Base-by-base conservation (phyloP, 2,888 invertebrate species). In the Drosophila aldrichi region DNA sequence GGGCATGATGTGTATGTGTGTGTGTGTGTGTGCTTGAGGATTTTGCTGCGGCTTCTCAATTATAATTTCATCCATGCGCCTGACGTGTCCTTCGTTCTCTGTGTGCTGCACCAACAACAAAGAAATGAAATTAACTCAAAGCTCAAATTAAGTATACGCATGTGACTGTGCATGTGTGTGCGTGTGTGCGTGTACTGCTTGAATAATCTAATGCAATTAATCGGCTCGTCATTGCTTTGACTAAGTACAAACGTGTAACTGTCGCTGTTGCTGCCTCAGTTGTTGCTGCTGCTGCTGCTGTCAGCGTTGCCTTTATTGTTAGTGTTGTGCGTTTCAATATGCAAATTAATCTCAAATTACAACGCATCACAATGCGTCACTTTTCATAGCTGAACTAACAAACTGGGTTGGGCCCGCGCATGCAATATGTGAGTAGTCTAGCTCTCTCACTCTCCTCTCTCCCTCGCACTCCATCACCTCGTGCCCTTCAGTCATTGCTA, bases 121-220 rank as follows among this genome's bases (percentile, higher is more conserved):
- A 85, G 82, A 86, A 86, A 85, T 75, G 72, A 79, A 89, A 89
- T 86, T 86, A 86, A 75, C 86, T 73, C 81, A 74, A 82, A 85
- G 82, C 77, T 66, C 88, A 89, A 88, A 80, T 78, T 75, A 78
- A 73, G 74, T 61, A n/a, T 5, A 38, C 32, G 32, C 3, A 3
- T 36, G 36, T 36, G 36, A 2, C 8, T 36, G 14, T 36, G 14
- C 4, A 5, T 8, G 2, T 52, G 22, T 46, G n/a, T 34, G 44
- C 41, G 55, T 67, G 29, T 52, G 57, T 58, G 73, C 71, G 77
- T 72, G 70, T 68, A 70, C 58, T 55, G 68, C 49, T 62, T 67
- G 76, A 66, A 75, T 85, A 89, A 89, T 89, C 91, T 90, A 87
- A 89, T 70, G 83, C 89, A 89, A 90, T 90, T 89, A 89, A 89